These are phyloP conservation scores for Radopholus similis DNA, from an alignment of 1,140 invertebrate genomes.

Conservation along the genomic window DNA sequence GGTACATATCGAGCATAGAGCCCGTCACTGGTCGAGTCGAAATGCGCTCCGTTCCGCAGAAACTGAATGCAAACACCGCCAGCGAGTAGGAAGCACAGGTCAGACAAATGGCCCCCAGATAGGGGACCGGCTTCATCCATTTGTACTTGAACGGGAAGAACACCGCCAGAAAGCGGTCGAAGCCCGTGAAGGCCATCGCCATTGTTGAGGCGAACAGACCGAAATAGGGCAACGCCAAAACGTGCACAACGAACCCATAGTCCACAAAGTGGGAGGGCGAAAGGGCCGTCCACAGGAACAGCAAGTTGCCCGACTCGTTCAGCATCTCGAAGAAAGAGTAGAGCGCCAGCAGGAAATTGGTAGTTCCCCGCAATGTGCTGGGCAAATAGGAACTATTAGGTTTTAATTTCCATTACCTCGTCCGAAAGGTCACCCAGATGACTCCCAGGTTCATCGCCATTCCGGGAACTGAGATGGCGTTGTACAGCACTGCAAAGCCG, in stretches of 20 bases:
- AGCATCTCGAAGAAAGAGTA: conserved; percentile 7
- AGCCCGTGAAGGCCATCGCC: background rate
- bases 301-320: background rate
- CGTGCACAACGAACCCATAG: background rate
- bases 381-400: background rate
- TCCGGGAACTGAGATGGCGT: no score
- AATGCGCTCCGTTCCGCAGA: no score
- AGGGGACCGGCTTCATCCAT: no score
- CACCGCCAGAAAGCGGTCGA: background rate
- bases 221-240: background rate
- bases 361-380: conserved; percentile 2
- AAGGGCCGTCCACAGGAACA: background rate
- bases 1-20: no score
- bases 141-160: background rate
- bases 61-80: no score
- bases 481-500: no score
- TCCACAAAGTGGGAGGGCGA: background rate
- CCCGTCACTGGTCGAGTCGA: no score
- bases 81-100: no score
- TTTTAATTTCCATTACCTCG: no score
- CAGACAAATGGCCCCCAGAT: no score
- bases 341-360: conserved; percentile 10
- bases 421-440: no score
- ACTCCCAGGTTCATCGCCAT: no score
- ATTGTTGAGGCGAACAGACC: background rate